Evolutionary conservation across 2,888 invertebrate genomes (phyloP).

Genomic region (Xestobium rufovillosum): DNA sequence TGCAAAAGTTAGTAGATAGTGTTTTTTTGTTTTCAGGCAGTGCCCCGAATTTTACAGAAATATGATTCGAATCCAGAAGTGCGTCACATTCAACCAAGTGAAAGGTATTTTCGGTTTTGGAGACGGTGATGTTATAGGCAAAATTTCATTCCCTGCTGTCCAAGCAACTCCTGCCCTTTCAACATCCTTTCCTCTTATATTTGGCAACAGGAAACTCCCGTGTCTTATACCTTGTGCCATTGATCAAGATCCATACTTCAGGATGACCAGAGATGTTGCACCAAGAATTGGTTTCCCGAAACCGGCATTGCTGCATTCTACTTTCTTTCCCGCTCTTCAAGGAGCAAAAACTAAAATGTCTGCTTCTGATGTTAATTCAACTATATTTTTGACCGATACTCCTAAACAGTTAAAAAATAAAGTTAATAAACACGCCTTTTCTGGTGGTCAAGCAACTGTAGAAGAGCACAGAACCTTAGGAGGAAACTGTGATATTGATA

Average conservation of each 20-base stretch:
- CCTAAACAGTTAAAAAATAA: slow-evolving; percentile 94
- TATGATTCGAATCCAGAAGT: slow-evolving; percentile 84
- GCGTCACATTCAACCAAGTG: slow-evolving; percentile 95
- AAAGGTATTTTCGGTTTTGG: slow-evolving; percentile 98
- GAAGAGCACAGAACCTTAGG: slow-evolving; percentile 88
- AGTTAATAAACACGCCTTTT: slow-evolving; percentile 95
- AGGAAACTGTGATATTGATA: slow-evolving; percentile 95
- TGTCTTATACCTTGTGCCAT: slow-evolving; percentile 96
- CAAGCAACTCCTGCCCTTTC: slow-evolving; percentile 94
- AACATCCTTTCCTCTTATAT: slow-evolving; percentile 85
- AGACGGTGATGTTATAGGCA: slow-evolving; percentile 93
- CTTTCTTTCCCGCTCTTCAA: slow-evolving; percentile 62
- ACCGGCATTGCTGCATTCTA: slow-evolving; percentile 79
- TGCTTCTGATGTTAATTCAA: slow-evolving; percentile 86
- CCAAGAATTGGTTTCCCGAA: slow-evolving; percentile 79
- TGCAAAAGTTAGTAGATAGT: too few relatives aligned
- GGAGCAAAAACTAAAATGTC: slow-evolving; percentile 99
- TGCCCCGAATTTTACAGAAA: slow-evolving; percentile 90
- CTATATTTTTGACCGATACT: slow-evolving; percentile 92
- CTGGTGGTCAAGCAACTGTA: slow-evolving; percentile 87
- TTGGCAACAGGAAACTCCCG: slow-evolving; percentile 68
- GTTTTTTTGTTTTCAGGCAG: slow-evolving; percentile 57
- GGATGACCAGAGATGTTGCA: slow-evolving; percentile 98
- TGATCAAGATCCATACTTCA: slow-evolving; percentile 99
- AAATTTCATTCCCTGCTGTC: slow-evolving; percentile 92